Percentiles rank a stretch among this genome's conserved stretches.
Conservation (phyloP, 2,113 vertebrate genomes). For the Pantherophis guttatus region DNA sequence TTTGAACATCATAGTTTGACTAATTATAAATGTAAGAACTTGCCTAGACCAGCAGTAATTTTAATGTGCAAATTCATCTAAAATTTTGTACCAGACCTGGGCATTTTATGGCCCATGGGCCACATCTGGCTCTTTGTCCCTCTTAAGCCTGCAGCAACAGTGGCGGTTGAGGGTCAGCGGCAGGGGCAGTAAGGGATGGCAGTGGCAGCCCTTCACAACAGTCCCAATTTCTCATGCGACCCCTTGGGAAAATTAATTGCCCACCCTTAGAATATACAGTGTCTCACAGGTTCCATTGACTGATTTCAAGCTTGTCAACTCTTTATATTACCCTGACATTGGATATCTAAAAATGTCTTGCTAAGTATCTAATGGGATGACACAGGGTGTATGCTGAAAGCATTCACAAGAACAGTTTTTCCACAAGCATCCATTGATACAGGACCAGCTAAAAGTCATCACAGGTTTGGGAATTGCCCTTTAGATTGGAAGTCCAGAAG, state of each 20-base stretch:
- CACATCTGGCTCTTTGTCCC: not conserved
- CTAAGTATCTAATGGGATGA: not conserved
- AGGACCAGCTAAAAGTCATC: conserved; percentile 5
- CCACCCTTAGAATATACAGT: not conserved
- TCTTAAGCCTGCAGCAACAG: not conserved
- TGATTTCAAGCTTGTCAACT: not conserved
- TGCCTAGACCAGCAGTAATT: not conserved
- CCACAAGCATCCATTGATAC: not conserved
- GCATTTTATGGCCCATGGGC: not conserved
- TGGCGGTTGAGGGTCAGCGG: not conserved
- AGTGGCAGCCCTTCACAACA: not conserved
- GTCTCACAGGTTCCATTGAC: not conserved
- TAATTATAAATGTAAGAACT: not conserved
- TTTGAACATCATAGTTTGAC: not conserved
- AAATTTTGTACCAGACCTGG: not conserved
- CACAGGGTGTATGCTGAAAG: not conserved
- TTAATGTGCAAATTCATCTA: not conserved
- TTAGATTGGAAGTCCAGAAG: conserved; percentile 20
- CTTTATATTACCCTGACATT: not conserved
- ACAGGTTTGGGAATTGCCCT: conserved; percentile 10
- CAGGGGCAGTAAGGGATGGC: not conserved
- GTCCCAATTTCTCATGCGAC: not conserved
- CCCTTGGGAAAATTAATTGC: not conserved
- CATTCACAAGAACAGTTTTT: not conserved
- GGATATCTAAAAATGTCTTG: not conserved